A percentile compares a stretch with the other conserved stretches of the same genome.
Evolutionary conservation across 2,888 invertebrate genomes (phyloP).

Genomic region (Cetonia aurata): DNA sequence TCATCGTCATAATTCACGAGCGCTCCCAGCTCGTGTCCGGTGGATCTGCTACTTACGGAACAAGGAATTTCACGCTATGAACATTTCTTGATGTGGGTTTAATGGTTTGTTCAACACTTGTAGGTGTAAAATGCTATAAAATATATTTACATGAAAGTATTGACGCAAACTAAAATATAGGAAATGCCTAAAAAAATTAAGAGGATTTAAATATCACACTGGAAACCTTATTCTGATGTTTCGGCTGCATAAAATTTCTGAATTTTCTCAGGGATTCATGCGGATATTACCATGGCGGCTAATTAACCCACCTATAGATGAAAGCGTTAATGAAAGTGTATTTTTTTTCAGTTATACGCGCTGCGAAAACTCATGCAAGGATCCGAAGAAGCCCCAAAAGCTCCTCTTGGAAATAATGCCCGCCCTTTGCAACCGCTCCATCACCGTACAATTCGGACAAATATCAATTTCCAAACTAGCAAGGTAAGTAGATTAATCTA

Average conservation of each 20-base stretch:
- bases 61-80: neutral
- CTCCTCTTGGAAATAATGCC: constrained; percentile 94
- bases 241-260: too few species aligned
- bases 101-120: neutral
- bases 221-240: too few species aligned
- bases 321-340: neutral
- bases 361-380: constrained; percentile 92
- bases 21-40: constrained; percentile 8
- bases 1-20: constrained; percentile 23
- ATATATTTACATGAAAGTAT: too few species aligned
- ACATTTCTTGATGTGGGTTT: neutral
- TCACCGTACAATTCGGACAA: constrained; percentile 94
- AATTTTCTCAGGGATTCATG: too few species aligned
- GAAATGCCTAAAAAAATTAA: too few species aligned
- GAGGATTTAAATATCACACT: too few species aligned
- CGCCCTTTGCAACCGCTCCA: constrained; percentile 93
- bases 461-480: constrained; percentile 91
- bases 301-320: too few species aligned
- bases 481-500: constrained; percentile 48
- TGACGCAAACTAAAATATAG: too few species aligned
- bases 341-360: constrained; percentile 80
- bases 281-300: too few species aligned
- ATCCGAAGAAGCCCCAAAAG: constrained; percentile 86
- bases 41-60: neutral
- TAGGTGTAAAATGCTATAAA: too few species aligned